A percentile compares a stretch with the other conserved stretches of the same genome.
These are phyloP conservation scores for Lamellibrachia satsuma DNA, from an alignment of 2,888 invertebrate species.

Conservation along the genomic window DNA sequence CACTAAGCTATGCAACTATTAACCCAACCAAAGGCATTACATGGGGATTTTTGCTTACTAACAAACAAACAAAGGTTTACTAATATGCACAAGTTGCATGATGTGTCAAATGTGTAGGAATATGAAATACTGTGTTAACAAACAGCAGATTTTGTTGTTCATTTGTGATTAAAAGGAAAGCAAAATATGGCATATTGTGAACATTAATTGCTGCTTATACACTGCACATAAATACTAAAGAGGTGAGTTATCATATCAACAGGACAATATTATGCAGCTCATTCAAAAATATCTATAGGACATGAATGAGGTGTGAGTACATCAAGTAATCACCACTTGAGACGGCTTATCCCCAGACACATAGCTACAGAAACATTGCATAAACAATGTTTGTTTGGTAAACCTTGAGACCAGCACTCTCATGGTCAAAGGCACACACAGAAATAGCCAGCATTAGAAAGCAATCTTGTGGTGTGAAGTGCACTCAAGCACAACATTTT, in stretches of 20 bases:
- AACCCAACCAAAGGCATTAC: not conserved
- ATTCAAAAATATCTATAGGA: not conserved
- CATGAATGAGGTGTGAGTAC: not conserved
- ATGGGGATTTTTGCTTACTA: not conserved
- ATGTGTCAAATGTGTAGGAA: not conserved
- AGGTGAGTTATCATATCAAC: not conserved
- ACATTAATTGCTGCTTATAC: not conserved
- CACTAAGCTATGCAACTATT: not conserved
- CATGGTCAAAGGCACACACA: not conserved
- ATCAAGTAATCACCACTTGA: not conserved
- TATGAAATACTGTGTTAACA: too few species aligned
- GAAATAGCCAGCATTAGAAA: not conserved
- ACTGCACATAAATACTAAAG: not conserved
- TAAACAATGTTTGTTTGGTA: not conserved
- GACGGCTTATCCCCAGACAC: not conserved
- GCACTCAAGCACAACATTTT: not conserved
- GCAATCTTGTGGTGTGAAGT: slow-evolving; percentile 4
- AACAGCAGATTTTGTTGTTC: not conserved
- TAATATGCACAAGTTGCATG: not conserved
- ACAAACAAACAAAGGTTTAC: not conserved
- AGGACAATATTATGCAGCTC: not conserved
- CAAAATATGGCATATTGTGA: not conserved
- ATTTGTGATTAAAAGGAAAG: not conserved
- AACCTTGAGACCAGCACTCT: not conserved
- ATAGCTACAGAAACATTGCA: not conserved